Conservation (phyloP, 2,797 vertebrate species). For the Pseudocheirus occidentalis region DNA sequence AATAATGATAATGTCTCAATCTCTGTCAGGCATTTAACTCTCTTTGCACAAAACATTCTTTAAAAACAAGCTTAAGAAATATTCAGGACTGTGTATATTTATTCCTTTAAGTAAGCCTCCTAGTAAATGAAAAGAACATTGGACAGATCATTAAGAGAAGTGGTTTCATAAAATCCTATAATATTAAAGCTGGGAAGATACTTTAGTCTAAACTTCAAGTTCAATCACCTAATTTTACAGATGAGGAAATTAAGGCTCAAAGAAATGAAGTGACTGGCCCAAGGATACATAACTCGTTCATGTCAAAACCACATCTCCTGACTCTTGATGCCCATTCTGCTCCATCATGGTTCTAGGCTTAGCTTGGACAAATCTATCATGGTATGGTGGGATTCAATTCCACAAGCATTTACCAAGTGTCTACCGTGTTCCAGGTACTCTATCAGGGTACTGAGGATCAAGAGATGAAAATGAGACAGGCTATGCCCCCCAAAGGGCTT, state of each 20-base stretch:
- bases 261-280: slow-evolving; percentile 6
- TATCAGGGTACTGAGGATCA: neutral
- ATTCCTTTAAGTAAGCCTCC: neutral
- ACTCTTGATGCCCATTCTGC: neutral
- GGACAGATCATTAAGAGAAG: neutral
- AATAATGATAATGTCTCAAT: neutral
- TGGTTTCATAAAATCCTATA: neutral
- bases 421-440: neutral
- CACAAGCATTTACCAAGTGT: neutral
- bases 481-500: neutral
- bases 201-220: neutral
- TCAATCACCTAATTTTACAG: neutral
- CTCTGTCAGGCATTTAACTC: neutral
- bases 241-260: neutral
- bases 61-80: neutral
- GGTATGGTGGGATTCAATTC: neutral
- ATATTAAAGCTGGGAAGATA: neutral
- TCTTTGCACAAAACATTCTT: neutral
- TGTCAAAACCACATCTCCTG: neutral
- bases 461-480: neutral
- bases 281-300: neutral
- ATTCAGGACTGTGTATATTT: neutral
- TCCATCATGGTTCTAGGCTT: neutral
- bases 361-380: neutral
- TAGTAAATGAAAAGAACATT: neutral